Percentiles rank a stretch among this genome's conserved stretches.
Evolutionary conservation across 2,888 invertebrate species (phyloP).

Genomic region (Brenthis daphne): DNA sequence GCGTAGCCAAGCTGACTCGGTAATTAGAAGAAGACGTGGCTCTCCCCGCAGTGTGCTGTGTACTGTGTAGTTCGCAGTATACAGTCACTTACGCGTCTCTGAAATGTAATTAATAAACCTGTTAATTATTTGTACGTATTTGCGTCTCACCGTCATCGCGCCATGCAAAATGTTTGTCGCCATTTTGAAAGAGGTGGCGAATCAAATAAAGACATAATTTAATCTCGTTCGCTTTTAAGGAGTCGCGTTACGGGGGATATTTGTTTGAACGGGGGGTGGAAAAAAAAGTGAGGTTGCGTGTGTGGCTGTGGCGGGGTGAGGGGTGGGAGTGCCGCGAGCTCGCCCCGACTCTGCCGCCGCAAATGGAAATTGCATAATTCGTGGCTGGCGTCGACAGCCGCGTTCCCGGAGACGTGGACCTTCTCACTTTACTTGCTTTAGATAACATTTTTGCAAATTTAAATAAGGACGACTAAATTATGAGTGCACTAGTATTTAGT

Average conservation of each 20-base stretch:
- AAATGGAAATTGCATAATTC: constrained; percentile 79
- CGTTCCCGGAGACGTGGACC: background rate
- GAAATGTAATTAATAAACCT: constrained; percentile 17
- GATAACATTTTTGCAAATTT: constrained; percentile 6
- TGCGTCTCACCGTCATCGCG: constrained; percentile 49
- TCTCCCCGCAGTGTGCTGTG: no score
- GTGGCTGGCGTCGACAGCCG: constrained; percentile 39
- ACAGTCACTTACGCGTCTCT: constrained; percentile 1
- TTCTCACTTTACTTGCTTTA: background rate
- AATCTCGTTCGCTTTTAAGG: constrained; percentile 63
- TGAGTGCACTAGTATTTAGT: background rate
- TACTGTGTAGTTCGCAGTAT: background rate
- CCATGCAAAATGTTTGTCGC: constrained; percentile 60
- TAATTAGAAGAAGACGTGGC: constrained; percentile 2
- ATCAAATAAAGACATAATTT: constrained; percentile 80
- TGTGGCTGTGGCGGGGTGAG: constrained; percentile 57
- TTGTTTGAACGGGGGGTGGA: constrained; percentile 61
- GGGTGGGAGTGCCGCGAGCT: constrained; percentile 36
- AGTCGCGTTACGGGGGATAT: constrained; percentile 56
- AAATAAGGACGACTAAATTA: background rate
- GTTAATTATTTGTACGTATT: constrained; percentile 21
- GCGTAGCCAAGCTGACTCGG: background rate
- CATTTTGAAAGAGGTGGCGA: constrained; percentile 80
- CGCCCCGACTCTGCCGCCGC: constrained; percentile 43
- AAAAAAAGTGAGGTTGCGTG: constrained; percentile 66